Base-by-base conservation (phyloP, 2,888 invertebrate species). In the Punctoribates punctum region DNA sequence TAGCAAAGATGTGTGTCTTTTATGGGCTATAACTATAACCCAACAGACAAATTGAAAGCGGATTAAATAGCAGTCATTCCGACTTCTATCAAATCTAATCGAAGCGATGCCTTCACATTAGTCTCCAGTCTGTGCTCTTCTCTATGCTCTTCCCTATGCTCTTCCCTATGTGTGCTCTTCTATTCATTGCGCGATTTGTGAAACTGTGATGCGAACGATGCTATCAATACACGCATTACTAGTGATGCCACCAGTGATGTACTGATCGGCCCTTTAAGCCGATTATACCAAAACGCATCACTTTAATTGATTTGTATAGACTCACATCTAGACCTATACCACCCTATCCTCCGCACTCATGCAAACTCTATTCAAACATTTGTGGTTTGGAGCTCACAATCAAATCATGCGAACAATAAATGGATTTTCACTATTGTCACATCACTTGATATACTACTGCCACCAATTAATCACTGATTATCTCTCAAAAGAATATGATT, bases 11-110 rank as follows among this genome's bases (percentile, higher is more conserved):
- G 67, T 20, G 67, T 38, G 67, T 67, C 67, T 67, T 67, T 67
- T 67, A 67, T 67, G 67, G 67, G 67, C 67, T 67, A 67, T 67
- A 67, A 67, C 67, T 67, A 67, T 67, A 67, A 67, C 67, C 67
- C 67, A 67, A 67, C 67, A 29, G 67, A 67, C 67, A 67, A 67
- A 67, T 67, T 67, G 67, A 67, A 67, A 67, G 67, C 25, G 67
- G 67, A 67, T 67, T 67, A 67, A 34, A 38, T 67, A 29, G 67
- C 67, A 67, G 67, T 67, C 67, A 67, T 67, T 67, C 38, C 38
- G 38, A 67, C 67, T 67, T 34, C n/a, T 60, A 60, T 60, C 38
- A 67, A 38, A 38, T 67, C 38, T 67, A 67, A 67, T 67, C 15
- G 34, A 67, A 38, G 67, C 38, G 11, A n/a, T 38, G 38, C n/a